Conservation (phyloP, 2,888 invertebrate genomes). For the Microplitis manilae region DNA sequence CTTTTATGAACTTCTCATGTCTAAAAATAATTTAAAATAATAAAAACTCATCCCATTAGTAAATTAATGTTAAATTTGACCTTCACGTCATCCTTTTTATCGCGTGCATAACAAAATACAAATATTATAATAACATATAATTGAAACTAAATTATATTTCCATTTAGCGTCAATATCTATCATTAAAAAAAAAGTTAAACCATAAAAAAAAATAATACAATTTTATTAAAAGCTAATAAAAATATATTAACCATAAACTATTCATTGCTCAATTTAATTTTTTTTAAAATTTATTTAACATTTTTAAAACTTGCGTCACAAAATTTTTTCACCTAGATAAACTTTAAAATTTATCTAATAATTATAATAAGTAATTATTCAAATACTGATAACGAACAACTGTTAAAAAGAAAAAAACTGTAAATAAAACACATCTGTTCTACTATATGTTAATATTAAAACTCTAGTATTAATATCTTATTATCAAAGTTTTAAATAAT, state of each 20-base stretch:
- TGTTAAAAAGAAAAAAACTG: not conserved
- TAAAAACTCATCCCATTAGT: not conserved
- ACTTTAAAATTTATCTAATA: not conserved
- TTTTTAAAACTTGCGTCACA: not conserved
- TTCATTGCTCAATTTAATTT: not conserved
- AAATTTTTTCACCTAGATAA: not conserved
- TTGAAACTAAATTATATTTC: not conserved
- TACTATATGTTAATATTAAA: not conserved
- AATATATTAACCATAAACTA: not conserved
- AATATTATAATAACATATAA: not conserved
- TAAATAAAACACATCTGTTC: not conserved
- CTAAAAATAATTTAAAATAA: not conserved
- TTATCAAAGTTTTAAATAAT: too few species aligned
- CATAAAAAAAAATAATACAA: not conserved
- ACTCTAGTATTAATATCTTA: too few species aligned
- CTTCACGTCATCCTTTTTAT: slow-evolving; percentile 10
- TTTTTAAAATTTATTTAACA: not conserved
- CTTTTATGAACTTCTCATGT: too few species aligned
- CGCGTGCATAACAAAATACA: not conserved
- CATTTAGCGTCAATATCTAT: not conserved
- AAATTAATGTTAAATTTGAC: slow-evolving; percentile 19
- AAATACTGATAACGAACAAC: not conserved
- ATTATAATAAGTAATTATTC: not conserved
- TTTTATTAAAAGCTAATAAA: not conserved
- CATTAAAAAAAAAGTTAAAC: not conserved